Conservation (phyloP, 2,113 vertebrate genomes). For the Lagopus leucura region DNA sequence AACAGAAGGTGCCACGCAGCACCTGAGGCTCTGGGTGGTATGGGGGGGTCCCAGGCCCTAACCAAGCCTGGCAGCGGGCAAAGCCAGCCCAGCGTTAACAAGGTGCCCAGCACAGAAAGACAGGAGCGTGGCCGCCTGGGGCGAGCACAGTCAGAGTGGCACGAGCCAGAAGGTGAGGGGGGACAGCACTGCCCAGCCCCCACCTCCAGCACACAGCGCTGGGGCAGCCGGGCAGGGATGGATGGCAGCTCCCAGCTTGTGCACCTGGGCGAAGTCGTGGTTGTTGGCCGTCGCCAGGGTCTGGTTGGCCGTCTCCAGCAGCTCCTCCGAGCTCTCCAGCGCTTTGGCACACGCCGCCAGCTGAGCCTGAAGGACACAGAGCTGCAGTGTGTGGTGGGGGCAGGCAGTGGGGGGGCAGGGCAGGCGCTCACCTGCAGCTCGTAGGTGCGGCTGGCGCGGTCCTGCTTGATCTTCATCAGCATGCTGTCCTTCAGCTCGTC, state of each 20-base stretch:
- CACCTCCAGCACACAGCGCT: rapidly evolving
- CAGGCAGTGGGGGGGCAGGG: rapidly evolving
- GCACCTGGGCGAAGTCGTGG: slow-evolving; percentile 88
- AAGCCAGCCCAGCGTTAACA: not conserved
- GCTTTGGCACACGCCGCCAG: slow-evolving; percentile 90
- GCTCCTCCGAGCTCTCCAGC: slow-evolving; percentile 94
- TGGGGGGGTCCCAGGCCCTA: not conserved
- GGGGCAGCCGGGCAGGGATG: not conserved
- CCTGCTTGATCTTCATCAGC: slow-evolving; percentile 94
- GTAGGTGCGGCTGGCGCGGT: slow-evolving; percentile 89
- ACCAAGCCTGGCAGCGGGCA: not conserved
- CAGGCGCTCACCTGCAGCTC: slow-evolving; percentile 83
- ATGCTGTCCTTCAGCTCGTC: slow-evolving; percentile 92
- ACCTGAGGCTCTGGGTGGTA: not conserved
- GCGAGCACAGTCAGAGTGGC: not conserved
- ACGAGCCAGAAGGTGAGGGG: rapidly evolving
- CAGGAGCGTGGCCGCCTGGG: not conserved
- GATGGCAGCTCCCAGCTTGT: rapidly evolving
- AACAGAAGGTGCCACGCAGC: not conserved
- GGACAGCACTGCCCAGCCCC: not conserved
- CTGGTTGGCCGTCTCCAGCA: slow-evolving; percentile 93
- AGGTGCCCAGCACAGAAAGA: not conserved
- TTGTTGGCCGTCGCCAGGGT: slow-evolving; percentile 85
- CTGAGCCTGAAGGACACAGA: slow-evolving; percentile 81
- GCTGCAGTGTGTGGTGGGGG: no score